Conservation (phyloP, 2,113 vertebrate species). For the Pomatorhinus ruficollis region DNA sequence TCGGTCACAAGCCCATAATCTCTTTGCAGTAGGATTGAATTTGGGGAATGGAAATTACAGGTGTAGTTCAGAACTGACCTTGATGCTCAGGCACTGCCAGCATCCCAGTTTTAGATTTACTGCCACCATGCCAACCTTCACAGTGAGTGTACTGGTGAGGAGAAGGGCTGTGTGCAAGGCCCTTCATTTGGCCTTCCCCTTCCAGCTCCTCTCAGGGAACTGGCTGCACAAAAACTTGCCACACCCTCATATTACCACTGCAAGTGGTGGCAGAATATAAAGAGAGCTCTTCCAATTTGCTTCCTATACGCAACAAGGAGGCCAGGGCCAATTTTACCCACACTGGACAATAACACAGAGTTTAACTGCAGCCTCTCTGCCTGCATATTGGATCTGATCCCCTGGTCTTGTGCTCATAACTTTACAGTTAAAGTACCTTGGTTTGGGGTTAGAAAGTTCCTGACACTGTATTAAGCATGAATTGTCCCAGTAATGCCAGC, state of each 20-base stretch:
- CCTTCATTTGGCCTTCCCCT: not conserved
- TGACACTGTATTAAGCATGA: not conserved
- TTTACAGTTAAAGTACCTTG: not conserved
- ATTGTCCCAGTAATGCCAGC: not conserved
- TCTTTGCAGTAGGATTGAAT: not conserved
- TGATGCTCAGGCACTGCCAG: not conserved
- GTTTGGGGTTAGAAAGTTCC: not conserved
- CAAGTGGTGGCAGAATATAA: not conserved
- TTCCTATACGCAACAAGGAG: accelerated
- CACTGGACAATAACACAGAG: accelerated
- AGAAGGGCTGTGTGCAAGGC: not conserved
- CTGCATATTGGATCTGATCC: not conserved
- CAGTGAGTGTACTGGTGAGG: not conserved
- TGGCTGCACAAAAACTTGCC: not conserved
- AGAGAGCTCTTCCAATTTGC: not conserved
- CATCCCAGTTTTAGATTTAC: not conserved
- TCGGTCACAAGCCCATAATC: not conserved
- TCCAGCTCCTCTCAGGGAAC: not conserved
- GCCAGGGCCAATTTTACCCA: not conserved
- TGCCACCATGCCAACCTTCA: accelerated
- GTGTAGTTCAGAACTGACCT: not conserved
- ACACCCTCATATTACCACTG: not conserved
- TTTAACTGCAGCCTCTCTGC: not conserved
- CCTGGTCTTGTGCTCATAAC: not conserved
- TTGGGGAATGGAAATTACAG: not conserved